Conservation (phyloP, 1,140 invertebrate genomes). For the Drosophila watanabei region DNA sequence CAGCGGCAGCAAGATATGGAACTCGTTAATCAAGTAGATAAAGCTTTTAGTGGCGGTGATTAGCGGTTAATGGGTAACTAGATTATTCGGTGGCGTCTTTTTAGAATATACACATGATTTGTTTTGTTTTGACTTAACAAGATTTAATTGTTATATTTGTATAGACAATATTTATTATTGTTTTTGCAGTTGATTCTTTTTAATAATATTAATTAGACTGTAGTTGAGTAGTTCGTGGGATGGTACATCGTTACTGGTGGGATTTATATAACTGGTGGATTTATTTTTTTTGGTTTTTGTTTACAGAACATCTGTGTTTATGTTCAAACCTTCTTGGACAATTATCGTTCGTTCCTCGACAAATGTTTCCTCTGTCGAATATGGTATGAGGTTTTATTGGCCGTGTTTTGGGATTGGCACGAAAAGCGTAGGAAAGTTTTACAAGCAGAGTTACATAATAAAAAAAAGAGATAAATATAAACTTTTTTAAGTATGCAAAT, state of each 20-base stretch:
- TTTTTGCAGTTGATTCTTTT: conserved; percentile 44
- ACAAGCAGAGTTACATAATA: conserved; percentile 65
- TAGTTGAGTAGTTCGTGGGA: conserved; percentile 76
- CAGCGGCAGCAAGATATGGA: conserved; percentile 66
- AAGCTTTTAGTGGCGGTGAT: conserved; percentile 56
- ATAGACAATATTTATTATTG: conserved; percentile 79
- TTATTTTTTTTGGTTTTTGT: conserved; percentile 37
- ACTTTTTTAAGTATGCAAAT: conserved; percentile 51
- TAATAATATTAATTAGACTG: conserved; percentile 66
- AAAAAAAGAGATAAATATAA: conserved; percentile 70
- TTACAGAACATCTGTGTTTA: conserved; percentile 84
- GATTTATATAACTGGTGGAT: conserved; percentile 47
- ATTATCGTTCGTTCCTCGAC: conserved; percentile 84
- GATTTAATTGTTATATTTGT: conserved; percentile 77
- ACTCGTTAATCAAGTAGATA: conserved; percentile 24
- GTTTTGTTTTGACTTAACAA: conserved; percentile 46
- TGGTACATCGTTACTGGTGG: conserved; percentile 71
- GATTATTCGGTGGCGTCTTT: conserved; percentile 59
- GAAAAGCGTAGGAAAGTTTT: conserved; percentile 66
- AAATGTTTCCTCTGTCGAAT: conserved; percentile 83
- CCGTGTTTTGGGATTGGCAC: conserved; percentile 59
- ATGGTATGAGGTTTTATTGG: conserved; percentile 50
- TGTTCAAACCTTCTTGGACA: conserved; percentile 85
- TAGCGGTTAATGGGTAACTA: conserved; percentile 65
- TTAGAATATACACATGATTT: conserved; percentile 84